Evolutionary conservation across 2,113 vertebrate species (phyloP).

Genomic region (Ptyas mucosa): DNA sequence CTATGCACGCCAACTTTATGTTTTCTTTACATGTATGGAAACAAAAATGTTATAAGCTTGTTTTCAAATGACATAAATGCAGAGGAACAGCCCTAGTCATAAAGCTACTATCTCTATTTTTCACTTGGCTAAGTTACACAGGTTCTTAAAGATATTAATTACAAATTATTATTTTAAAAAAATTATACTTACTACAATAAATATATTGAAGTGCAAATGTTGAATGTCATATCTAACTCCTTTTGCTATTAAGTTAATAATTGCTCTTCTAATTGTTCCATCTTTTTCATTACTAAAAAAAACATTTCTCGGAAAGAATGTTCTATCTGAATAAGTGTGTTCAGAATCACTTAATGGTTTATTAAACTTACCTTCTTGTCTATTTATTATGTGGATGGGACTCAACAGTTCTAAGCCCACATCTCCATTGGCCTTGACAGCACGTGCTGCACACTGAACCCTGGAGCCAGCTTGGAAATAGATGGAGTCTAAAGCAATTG

Average conservation of each 20-base stretch:
- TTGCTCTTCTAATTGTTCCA: background rate
- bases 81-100: background rate
- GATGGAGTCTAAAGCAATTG: slow-evolving; percentile 79
- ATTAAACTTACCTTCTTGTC: slow-evolving; percentile 71
- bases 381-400: slow-evolving; percentile 69
- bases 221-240: background rate
- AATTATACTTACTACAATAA: background rate
- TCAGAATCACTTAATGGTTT: background rate
- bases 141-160: background rate
- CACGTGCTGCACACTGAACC: slow-evolving; percentile 75
- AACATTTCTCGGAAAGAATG: background rate
- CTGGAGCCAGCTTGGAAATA: slow-evolving; percentile 82
- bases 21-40: background rate
- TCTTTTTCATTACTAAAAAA: background rate
- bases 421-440: slow-evolving; percentile 75
- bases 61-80: background rate
- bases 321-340: background rate
- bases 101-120: background rate
- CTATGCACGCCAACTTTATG: background rate
- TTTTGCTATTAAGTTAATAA: background rate
- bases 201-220: rapidly evolving
- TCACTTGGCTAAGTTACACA: background rate
- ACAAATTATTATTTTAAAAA: background rate
- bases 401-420: slow-evolving; percentile 80
- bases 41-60: background rate